Percentiles rank a stretch among this genome's conserved stretches.
Conservation (phyloP, 2,113 vertebrate species). For the Deroptyus accipitrinus region DNA sequence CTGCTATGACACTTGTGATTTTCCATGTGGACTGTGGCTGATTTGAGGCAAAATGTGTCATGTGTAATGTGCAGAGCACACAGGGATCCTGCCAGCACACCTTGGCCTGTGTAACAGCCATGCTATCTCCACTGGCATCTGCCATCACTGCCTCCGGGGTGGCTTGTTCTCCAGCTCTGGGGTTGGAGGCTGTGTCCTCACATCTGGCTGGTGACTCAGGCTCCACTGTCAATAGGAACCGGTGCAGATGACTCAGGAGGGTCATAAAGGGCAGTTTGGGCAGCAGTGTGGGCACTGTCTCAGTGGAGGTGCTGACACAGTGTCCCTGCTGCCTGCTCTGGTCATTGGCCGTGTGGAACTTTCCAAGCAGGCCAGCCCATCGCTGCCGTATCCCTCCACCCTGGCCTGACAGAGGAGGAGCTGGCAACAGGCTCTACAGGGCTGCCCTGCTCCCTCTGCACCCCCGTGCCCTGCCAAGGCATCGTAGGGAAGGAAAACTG, state of each 20-base stretch:
- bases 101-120: background rate
- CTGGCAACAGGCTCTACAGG: background rate
- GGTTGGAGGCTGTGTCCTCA: background rate
- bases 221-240: rapidly evolving
- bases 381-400: background rate
- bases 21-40: background rate
- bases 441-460: background rate
- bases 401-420: background rate
- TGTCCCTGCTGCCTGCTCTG: background rate
- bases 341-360: background rate
- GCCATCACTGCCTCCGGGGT: background rate
- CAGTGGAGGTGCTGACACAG: rapidly evolving
- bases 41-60: background rate
- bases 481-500: rapidly evolving
- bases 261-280: rapidly evolving
- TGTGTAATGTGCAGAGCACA: rapidly evolving
- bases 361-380: background rate
- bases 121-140: background rate
- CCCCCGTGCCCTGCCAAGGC: background rate
- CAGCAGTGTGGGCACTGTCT: background rate
- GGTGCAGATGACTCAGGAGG: background rate
- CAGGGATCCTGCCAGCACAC: background rate
- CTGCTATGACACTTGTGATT: background rate
- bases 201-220: background rate
- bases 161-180: background rate